These are phyloP conservation scores for Cephalotes varians DNA, from an alignment of 2,888 invertebrate species.

Conservation along the genomic window DNA sequence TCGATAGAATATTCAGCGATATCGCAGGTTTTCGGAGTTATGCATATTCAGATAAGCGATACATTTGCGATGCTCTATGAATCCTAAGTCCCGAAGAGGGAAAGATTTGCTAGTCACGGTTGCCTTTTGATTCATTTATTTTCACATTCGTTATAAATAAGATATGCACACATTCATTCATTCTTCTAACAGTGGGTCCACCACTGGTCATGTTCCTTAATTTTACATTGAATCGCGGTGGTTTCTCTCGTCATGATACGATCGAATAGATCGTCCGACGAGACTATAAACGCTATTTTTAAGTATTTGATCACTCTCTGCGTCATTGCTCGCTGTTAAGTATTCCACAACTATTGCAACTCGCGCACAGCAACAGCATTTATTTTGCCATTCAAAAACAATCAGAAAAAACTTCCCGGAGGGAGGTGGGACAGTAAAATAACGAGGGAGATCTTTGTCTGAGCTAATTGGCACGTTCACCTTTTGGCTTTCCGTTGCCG, in stretches of 20 bases:
- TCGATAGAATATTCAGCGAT: neutral
- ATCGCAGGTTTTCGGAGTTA: neutral
- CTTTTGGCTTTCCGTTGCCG: neutral
- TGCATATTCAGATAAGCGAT: neutral
- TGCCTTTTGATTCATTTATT: conserved; percentile 72
- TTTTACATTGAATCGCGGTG: conserved; percentile 69
- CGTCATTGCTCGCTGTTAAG: conserved; percentile 70
- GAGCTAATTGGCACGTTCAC: conserved; percentile 63
- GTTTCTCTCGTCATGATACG: conserved; percentile 56
- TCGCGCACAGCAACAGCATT: conserved; percentile 6
- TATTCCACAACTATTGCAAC: conserved; percentile 72
- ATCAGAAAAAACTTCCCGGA: conserved; percentile 47
- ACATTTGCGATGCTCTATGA: neutral
- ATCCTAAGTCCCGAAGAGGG: neutral
- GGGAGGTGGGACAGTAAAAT: conserved; percentile 25
- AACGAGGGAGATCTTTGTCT: conserved; percentile 23
- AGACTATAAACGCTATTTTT: conserved; percentile 29
- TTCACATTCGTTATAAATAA: conserved; percentile 82
- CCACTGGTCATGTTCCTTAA: conserved; percentile 79
- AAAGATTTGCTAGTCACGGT: neutral
- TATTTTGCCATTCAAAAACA: conserved; percentile 45
- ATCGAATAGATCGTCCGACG: conserved; percentile 50
- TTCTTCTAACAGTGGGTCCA: conserved; percentile 82
- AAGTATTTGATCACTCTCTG: conserved; percentile 64
- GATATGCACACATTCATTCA: conserved; percentile 84